A percentile compares a stretch with the other conserved stretches of the same genome.
Conservation (phyloP, 2,113 vertebrate species). For the Pristiophorus japonicus region DNA sequence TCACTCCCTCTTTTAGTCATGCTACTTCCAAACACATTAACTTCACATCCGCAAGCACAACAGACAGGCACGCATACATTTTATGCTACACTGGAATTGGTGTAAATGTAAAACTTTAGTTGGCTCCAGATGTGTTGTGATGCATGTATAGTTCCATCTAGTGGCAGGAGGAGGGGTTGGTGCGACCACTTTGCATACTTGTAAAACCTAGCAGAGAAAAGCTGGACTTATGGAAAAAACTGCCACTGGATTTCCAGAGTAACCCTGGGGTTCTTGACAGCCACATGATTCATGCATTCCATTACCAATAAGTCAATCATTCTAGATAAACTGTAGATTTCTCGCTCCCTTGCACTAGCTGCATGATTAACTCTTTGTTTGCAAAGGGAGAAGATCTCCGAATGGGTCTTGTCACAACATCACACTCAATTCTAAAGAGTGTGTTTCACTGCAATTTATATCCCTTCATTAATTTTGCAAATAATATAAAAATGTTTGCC, state of each 20-base stretch:
- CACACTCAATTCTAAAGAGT: neutral
- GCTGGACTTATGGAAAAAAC: neutral
- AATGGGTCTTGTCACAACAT: neutral
- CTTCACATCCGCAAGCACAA: neutral
- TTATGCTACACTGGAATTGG: neutral
- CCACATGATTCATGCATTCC: neutral
- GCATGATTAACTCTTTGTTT: neutral
- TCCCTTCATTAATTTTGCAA: neutral
- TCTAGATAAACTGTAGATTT: neutral
- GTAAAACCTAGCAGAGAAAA: neutral
- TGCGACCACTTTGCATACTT: neutral
- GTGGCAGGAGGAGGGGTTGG: neutral
- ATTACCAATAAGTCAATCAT: neutral
- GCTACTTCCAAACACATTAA: neutral
- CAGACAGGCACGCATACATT: too few relatives aligned
- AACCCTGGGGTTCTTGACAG: neutral
- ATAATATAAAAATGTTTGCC: neutral
- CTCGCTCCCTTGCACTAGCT: neutral
- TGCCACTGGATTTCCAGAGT: neutral
- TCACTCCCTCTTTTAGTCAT: neutral
- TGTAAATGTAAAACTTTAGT: neutral
- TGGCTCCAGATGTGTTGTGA: neutral
- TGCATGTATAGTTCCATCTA: conserved; percentile 28
- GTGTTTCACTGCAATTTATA: neutral
- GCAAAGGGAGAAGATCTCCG: neutral